Base-by-base conservation (phyloP, 2,113 vertebrate genomes). In the Amblyopsis rosae region DNA sequence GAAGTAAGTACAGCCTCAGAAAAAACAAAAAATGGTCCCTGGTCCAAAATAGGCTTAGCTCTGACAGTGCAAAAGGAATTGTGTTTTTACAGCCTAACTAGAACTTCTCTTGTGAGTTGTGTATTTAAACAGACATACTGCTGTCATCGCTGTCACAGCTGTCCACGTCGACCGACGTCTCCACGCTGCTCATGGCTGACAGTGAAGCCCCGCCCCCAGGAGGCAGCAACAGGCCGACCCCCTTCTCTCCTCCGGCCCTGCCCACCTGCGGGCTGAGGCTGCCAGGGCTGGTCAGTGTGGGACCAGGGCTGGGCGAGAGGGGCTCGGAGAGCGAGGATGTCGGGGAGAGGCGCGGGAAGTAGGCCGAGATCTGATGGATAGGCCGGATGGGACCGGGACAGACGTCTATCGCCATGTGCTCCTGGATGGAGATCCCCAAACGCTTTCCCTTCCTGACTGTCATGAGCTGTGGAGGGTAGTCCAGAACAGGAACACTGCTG, bases 351-450 rank as follows among this genome's bases (percentile, higher is more conserved):
- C 92, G 92, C 12, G 93, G 93, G 75, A 93, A 94, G 87, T 93
- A 93, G 59, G 93, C 91, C 0, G 93, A 94, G 72, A 94, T 94
- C 72, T 93, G 92, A 4, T 90, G 87, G 68, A 94, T 94, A 49
- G 93, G 93, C n/a, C 92, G 89, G 58, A 94, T 94, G 60, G 93
- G 93, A 0, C 93, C 93, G 0, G 93, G 93, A 58, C 91, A 94
- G 55, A 94, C 93, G 9, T 94, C 89, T 49, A 94, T 94, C 73
- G 93, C 93, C 93, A 94, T 94, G 91, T 94, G 88, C 87, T 94
- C 93, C 91, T 94, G 93, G 80, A 94, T 93, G 84, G 93, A 88
- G 77, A 94, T 88, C 81, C 68, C 88, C 72, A 93, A 84, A 62
- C 85, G 65, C 75, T 93, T 93, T 84, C 91, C 92, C 85, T 93